These are phyloP conservation scores for Clarias fuscus DNA, from an alignment of 2,797 vertebrate genomes.

Conservation along the genomic window DNA sequence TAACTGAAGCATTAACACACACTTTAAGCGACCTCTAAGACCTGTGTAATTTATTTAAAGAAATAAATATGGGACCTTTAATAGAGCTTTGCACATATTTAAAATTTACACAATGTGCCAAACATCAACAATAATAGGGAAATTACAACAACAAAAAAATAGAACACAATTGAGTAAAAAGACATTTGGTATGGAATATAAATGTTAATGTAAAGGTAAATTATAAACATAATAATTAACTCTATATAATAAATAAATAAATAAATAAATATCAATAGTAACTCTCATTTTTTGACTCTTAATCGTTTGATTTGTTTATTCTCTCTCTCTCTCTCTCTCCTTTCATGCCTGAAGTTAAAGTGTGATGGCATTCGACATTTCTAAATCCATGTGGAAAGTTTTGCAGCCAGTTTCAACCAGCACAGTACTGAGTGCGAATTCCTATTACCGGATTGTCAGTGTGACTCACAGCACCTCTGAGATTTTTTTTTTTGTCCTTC, in stretches of 20 bases:
- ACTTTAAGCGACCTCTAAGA: too few relatives aligned
- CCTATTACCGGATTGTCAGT: neutral
- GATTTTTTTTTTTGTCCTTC: slow-evolving; percentile 2
- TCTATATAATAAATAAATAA: too few relatives aligned
- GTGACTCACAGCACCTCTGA: neutral
- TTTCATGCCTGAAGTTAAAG: neutral
- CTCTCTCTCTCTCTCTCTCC: neutral
- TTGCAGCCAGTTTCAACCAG: neutral
- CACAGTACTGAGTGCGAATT: neutral
- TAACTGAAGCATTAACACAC: too few relatives aligned
- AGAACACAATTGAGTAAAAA: neutral
- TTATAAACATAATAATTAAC: too few relatives aligned
- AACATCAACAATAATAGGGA: neutral
- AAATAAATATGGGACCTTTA: too few relatives aligned
- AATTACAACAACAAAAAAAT: too few relatives aligned
- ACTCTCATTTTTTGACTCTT: neutral
- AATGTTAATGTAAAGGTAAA: too few relatives aligned
- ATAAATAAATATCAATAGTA: neutral
- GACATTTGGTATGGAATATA: neutral
- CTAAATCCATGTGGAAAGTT: neutral
- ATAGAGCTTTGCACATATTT: neutral
- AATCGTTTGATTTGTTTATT: neutral
- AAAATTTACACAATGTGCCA: neutral
- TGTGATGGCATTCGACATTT: neutral
- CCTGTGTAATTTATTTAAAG: too few relatives aligned